phyloP scores from a whole-genome alignment of 2,797 vertebrate species.

The Pristis pectinata region DNA sequence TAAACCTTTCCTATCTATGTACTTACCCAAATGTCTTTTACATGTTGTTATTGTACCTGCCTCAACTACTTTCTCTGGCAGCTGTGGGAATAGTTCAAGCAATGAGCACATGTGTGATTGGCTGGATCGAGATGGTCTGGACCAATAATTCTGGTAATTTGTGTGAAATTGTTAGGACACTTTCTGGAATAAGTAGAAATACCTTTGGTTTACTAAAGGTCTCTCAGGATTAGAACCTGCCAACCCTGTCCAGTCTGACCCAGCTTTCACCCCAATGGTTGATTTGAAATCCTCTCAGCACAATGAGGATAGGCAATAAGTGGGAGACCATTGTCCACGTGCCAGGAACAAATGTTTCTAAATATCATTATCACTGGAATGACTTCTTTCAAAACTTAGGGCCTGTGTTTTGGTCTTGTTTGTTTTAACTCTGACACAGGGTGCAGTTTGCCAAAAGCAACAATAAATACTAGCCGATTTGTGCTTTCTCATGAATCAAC shows the following conservation, averaged over 20 bases:
- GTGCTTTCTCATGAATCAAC: neutral
- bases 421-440: neutral
- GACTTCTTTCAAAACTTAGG: neutral
- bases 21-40: too few species aligned
- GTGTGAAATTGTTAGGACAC: neutral
- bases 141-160: neutral
- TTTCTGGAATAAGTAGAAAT: neutral
- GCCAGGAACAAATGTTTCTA: neutral
- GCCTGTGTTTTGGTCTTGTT: neutral
- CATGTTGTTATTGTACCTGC: too few species aligned
- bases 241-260: neutral
- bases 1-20: too few species aligned
- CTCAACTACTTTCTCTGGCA: too few species aligned
- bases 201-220: neutral
- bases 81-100: too few species aligned
- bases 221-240: neutral
- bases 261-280: neutral
- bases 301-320: neutral
- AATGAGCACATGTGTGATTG: too few species aligned
- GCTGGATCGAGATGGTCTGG: too few species aligned
- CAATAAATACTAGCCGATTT: neutral
- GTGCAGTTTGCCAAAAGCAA: neutral
- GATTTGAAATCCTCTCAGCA: neutral
- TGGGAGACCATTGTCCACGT: neutral
- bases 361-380: neutral